Evolutionary conservation across 2,113 vertebrate genomes (phyloP), one percentile per base, ranked within the genome.

Genomic region (Psittacus erithacus): DNA sequence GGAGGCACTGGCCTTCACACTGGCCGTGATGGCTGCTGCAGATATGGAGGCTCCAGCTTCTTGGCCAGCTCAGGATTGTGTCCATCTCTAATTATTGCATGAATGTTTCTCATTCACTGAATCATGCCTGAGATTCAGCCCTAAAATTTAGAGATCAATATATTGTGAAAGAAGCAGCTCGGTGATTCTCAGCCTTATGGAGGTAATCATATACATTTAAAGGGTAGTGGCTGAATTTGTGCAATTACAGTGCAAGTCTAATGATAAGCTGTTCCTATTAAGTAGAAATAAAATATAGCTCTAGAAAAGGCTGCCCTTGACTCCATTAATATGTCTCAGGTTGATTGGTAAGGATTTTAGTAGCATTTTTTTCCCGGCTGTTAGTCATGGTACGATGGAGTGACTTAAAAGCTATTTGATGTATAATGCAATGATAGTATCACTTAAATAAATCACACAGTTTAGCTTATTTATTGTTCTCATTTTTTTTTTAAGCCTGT

Each of bases 31-130:
- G 90, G 82, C 70, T 79, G 0, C 52, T 76, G 82, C 44, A 52
- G 75, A 33, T 38, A 60, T 2, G 27, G 33, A 82, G 86, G 53
- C 29, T 77, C 46, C 1, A 1, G 16, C 43, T 11, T 43, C 33
- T 41, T 13, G 60, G 17, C 13, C 11, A 9, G 17, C 16, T 47
- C 0, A 1, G 46, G 60, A 3, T 13, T 8, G 18, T 0, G 7
- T 25, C 59, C 6, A 1, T 57, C 44, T 33, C 12, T 9, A 1
- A 38, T 46, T 15, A 5, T 5, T 44, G 64, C 46, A 2, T 35
- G n/a, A 4, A 1, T 6, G 3, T 19, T 73, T 68, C 76, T 82
- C 9, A 12, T 22, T 35, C 18, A 3, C 17, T 75, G 82, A 85
- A 39, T 83, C 33, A 8, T 15, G 31, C 38, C 29, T 4, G 24